phyloP scores from a whole-genome alignment of 2,113 vertebrate species.

The Paramisgurnus dabryanus region DNA sequence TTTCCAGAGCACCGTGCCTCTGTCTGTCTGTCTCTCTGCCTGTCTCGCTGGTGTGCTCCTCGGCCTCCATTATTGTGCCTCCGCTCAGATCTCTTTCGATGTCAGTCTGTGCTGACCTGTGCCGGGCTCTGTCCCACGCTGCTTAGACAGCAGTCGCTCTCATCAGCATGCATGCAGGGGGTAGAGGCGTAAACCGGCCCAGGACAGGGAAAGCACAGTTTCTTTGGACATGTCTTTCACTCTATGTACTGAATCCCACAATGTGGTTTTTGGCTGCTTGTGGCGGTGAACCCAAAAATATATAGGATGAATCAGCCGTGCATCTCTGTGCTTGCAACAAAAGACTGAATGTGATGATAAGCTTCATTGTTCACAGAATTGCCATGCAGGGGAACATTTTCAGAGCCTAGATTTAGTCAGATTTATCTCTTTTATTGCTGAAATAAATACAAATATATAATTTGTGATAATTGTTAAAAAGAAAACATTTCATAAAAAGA shows the following conservation, averaged over 20 bases:
- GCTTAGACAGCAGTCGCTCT: not conserved
- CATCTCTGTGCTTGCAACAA: not conserved
- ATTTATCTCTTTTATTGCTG: no score
- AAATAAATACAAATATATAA: no score
- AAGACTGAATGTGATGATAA: conserved; percentile 15
- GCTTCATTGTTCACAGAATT: not conserved
- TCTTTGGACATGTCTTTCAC: conserved; percentile 9
- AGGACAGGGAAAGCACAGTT: not conserved
- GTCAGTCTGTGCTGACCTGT: conserved; percentile 45
- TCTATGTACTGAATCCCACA: not conserved
- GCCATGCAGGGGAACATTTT: not conserved
- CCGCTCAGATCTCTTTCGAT: conserved; percentile 38
- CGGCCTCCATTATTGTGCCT: conserved; percentile 7
- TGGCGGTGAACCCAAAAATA: conserved; percentile 12
- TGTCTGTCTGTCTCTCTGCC: conserved; percentile 36
- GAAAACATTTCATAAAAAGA: no score
- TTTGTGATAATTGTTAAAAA: no score
- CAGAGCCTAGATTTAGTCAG: not conserved
- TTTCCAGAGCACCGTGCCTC: conserved; percentile 45
- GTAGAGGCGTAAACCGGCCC: conserved; percentile 17
- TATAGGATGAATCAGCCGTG: conserved; percentile 2
- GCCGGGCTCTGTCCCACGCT: not conserved
- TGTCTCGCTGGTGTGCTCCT: conserved; percentile 32
- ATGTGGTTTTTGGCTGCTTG: conserved; percentile 31
- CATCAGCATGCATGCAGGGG: conserved; percentile 29